A percentile compares a stretch with the other conserved stretches of the same genome.
Evolutionary conservation across 2,797 vertebrate species (phyloP).

Genomic region (Bradypodion pumilum): DNA sequence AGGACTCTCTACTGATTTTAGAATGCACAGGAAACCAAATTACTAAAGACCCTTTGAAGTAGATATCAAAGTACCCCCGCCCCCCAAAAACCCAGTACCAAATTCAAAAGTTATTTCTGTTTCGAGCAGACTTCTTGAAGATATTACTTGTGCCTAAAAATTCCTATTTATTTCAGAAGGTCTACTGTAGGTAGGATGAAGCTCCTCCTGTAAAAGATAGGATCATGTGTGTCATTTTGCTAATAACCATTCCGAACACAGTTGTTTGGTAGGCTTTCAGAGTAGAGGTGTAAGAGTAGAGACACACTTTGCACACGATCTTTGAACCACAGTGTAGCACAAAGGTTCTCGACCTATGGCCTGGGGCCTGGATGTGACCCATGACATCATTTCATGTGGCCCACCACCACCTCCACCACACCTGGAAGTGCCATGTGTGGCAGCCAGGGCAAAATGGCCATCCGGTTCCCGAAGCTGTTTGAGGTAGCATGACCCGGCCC

Average conservation of each 20-base stretch:
- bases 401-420: too few relatives aligned
- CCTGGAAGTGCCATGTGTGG: too few relatives aligned
- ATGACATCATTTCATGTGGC: too few relatives aligned
- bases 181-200: neutral
- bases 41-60: slow-evolving; percentile 50
- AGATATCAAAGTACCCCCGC: slow-evolving; percentile 22
- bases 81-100: neutral
- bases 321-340: too few relatives aligned
- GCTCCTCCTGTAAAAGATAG: neutral
- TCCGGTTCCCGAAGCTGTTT: too few relatives aligned
- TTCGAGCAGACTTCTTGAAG: slow-evolving; percentile 4
- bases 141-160: neutral
- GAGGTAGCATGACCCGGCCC: too few relatives aligned
- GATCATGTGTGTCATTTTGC: neutral
- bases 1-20: slow-evolving; percentile 41
- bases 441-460: too few relatives aligned
- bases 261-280: too few relatives aligned
- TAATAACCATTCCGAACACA: neutral
- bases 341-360: too few relatives aligned
- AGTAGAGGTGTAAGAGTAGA: too few relatives aligned
- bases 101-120: neutral
- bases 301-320: too few relatives aligned
- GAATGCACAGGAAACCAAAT: slow-evolving; percentile 48
- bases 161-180: neutral
- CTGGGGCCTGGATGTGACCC: too few relatives aligned